Conservation (phyloP, 2,888 invertebrate genomes). For the Brassicogethes aeneus region DNA sequence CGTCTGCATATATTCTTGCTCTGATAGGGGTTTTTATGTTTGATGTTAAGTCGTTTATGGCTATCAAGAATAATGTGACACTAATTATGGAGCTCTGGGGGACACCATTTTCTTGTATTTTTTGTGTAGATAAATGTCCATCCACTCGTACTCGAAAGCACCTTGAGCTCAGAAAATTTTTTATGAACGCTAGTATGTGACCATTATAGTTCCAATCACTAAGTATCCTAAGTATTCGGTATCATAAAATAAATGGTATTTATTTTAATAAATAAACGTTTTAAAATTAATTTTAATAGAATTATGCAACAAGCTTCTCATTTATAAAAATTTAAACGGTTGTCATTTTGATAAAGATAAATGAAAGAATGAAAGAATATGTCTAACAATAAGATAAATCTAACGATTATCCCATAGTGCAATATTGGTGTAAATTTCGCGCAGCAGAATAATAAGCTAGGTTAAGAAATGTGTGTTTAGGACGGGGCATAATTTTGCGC, state of each 20-base stretch:
- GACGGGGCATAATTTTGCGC: conserved; percentile 36
- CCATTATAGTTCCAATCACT: conserved; percentile 6
- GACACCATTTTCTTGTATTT: conserved; percentile 7
- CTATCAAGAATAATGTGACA: conserved; percentile 9
- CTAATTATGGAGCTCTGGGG: conserved; percentile 11
- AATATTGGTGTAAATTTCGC: conserved; percentile 34
- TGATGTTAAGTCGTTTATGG: conserved; percentile 7
- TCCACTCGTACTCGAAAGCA: conserved; percentile 8
- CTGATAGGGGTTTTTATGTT: conserved; percentile 4
- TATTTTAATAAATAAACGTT: too few species aligned
- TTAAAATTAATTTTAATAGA: too few species aligned
- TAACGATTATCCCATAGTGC: too few species aligned
- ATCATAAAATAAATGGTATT: too few species aligned
- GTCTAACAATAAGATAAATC: too few species aligned
- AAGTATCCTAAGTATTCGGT: conserved; percentile 5
- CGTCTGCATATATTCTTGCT: conserved; percentile 7
- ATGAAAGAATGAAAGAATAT: too few species aligned
- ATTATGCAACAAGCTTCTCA: too few species aligned
- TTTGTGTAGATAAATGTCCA: conserved; percentile 3
- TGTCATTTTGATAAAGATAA: too few species aligned
- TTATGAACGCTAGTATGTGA: conserved; percentile 9
- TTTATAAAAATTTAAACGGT: too few species aligned
- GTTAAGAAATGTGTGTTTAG: conserved; percentile 38
- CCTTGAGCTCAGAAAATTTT: conserved; percentile 9
- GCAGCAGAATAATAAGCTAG: conserved; percentile 36